Percentiles rank a stretch among this genome's conserved stretches.
Evolutionary conservation across 2,113 vertebrate species (phyloP).

Genomic region (Saguinus imperator): DNA sequence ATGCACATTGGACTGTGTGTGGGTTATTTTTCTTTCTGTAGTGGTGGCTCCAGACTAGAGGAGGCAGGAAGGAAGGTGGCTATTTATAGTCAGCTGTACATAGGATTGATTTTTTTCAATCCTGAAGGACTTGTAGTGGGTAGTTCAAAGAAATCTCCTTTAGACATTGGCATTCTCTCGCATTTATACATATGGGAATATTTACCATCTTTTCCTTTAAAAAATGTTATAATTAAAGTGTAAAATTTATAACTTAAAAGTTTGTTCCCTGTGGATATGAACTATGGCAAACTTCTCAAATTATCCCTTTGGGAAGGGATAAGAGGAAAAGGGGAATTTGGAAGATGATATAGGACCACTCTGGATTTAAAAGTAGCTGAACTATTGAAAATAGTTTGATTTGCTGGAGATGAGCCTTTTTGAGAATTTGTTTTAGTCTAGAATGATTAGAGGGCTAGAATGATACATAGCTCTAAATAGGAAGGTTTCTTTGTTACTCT

Average conservation of each 20-base stretch:
- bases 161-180: background rate
- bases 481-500: background rate
- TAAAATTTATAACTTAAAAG: background rate
- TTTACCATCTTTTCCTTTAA: background rate
- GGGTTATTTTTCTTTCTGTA: background rate
- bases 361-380: background rate
- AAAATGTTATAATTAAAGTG: background rate
- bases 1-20: no score
- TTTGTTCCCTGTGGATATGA: background rate
- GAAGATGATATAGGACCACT: background rate
- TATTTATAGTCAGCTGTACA: constrained; percentile 66
- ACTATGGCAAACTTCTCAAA: background rate
- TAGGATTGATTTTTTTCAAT: constrained; percentile 59
- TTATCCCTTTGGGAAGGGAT: background rate
- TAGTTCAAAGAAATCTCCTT: constrained; percentile 28
- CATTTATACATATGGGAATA: background rate
- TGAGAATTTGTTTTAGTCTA: background rate
- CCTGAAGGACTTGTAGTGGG: background rate
- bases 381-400: background rate
- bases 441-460: background rate
- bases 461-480: background rate
- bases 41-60: constrained; percentile 20
- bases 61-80: constrained; percentile 55
- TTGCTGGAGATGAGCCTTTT: background rate
- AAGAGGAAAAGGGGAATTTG: background rate